These are phyloP conservation scores for Fratercula arctica DNA, from an alignment of 2,797 vertebrate genomes.

Conservation along the genomic window DNA sequence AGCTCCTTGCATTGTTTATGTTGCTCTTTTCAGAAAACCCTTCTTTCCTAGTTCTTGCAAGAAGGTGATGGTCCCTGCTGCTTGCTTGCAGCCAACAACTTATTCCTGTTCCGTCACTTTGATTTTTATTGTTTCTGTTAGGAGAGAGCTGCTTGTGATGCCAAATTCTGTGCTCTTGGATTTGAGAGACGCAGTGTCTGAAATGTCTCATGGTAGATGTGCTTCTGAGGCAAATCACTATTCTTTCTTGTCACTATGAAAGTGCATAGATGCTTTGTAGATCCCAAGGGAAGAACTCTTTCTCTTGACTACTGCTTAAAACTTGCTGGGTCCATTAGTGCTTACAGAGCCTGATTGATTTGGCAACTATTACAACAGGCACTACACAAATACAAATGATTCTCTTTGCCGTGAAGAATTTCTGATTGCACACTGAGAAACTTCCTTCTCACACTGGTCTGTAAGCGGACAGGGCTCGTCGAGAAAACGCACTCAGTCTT, in stretches of 20 bases:
- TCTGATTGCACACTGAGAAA: background rate
- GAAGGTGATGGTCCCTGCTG: background rate
- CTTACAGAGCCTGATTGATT: background rate
- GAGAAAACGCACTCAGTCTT: background rate
- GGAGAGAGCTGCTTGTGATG: background rate
- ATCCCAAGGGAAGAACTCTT: background rate
- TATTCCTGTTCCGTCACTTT: background rate
- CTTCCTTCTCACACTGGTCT: background rate
- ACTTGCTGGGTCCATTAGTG: background rate
- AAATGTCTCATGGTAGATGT: background rate
- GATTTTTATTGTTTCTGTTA: background rate
- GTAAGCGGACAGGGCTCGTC: background rate
- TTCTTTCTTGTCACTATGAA: background rate
- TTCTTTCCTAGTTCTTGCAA: background rate
- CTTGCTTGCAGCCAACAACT: background rate
- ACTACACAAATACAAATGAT: background rate
- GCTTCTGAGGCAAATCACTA: background rate
- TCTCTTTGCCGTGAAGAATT: background rate
- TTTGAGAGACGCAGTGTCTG: background rate
- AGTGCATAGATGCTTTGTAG: background rate
- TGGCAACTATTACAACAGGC: background rate
- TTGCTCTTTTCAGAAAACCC: background rate
- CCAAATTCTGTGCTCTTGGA: background rate
- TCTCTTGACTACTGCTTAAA: background rate
- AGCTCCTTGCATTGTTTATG: background rate